phyloP scores from a whole-genome alignment of 2,113 vertebrate species.

The Scomber colias region DNA sequence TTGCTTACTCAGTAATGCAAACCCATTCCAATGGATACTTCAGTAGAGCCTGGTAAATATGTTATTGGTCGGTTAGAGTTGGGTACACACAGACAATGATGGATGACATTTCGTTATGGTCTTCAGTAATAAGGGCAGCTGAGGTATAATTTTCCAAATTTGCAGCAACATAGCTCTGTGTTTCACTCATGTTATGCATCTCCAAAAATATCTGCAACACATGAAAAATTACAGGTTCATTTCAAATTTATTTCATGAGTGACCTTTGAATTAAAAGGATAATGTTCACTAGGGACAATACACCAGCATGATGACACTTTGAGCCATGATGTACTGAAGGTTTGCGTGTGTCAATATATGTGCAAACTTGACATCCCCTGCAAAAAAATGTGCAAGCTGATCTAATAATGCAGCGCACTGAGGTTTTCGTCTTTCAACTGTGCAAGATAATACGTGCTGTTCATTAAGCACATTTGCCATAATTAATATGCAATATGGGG shows the following conservation, averaged over 20 bases:
- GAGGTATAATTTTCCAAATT: constrained; percentile 9
- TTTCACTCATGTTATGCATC: neutral
- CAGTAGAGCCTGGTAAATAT: constrained; percentile 22
- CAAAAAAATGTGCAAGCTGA: no score
- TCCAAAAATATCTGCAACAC: neutral
- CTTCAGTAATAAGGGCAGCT: neutral
- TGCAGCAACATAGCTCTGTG: neutral
- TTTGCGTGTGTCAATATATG: no score
- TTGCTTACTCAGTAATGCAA: constrained; percentile 26
- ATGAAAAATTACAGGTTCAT: neutral
- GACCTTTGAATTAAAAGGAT: neutral
- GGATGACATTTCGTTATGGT: constrained; percentile 14
- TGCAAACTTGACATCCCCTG: no score
- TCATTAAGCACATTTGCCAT: no score
- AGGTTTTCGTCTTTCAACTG: no score
- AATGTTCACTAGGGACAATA: neutral
- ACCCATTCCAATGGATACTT: neutral
- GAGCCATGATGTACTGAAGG: no score
- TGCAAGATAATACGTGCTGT: no score
- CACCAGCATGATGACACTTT: no score
- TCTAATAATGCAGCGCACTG: no score
- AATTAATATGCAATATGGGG: no score
- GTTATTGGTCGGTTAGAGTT: constrained; percentile 40
- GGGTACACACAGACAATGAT: constrained; percentile 19
- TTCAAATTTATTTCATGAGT: neutral